phyloP scores from a whole-genome alignment of 1,140 invertebrate genomes.

The Formica exsecta region DNA sequence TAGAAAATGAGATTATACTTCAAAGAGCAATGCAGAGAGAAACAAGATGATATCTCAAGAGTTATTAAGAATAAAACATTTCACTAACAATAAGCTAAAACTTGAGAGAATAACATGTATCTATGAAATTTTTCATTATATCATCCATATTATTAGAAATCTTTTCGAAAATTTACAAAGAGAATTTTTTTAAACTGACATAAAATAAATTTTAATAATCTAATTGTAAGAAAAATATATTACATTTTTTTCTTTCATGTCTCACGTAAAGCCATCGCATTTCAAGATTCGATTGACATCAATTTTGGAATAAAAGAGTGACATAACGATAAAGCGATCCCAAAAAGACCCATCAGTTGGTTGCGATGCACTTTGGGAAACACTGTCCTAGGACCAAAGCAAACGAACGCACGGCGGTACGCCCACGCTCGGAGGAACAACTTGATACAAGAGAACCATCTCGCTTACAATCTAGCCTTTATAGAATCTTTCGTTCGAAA shows the following conservation, averaged over 20 bases:
- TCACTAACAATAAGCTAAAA: not conserved
- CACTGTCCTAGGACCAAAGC: slow-evolving; percentile 71
- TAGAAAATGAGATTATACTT: slow-evolving; percentile 15
- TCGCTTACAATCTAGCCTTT: slow-evolving; percentile 82
- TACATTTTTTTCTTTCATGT: not conserved
- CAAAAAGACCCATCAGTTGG: slow-evolving; percentile 13
- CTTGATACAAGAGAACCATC: slow-evolving; percentile 81
- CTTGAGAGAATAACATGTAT: not conserved
- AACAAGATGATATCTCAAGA: not conserved
- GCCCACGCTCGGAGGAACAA: slow-evolving; percentile 78
- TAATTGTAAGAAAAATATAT: slow-evolving; percentile 5
- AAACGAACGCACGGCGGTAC: slow-evolving; percentile 65
- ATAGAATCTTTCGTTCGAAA: slow-evolving; percentile 76
- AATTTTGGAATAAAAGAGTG: not conserved
- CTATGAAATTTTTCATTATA: not conserved
- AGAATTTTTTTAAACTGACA: no score
- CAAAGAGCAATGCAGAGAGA: not conserved
- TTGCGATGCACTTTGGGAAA: slow-evolving; percentile 66
- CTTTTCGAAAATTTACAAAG: not conserved
- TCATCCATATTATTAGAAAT: not conserved
- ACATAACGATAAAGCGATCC: slow-evolving; percentile 14
- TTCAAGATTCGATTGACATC: not conserved
- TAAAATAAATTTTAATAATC: not conserved
- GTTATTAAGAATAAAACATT: slow-evolving; percentile 15
- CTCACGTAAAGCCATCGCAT: not conserved